These are phyloP conservation scores for Myrmophylax atrothorax DNA, from an alignment of 2,113 vertebrate species.

Conservation along the genomic window DNA sequence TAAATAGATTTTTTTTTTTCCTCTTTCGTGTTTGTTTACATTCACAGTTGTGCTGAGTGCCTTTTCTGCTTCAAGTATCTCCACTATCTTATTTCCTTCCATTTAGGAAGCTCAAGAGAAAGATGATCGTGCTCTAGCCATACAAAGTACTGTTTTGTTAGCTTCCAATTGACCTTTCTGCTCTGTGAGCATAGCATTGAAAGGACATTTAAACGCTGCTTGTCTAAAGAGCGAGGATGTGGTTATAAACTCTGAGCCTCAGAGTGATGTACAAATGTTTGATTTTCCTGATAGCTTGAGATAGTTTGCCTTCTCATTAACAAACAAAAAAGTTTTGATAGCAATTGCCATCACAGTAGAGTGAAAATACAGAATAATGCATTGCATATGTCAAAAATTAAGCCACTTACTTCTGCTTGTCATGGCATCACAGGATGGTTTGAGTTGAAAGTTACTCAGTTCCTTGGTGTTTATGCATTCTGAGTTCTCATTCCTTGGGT, in stretches of 20 bases:
- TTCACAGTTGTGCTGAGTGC: background rate
- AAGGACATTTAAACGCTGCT: background rate
- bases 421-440: background rate
- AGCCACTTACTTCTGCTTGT: background rate
- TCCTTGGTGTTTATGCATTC: background rate
- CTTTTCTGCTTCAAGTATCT: background rate
- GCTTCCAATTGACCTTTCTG: slow-evolving; percentile 21
- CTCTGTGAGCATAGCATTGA: background rate
- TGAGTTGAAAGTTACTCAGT: background rate
- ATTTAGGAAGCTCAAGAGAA: slow-evolving; percentile 15
- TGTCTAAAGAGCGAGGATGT: background rate
- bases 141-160: slow-evolving; percentile 19
- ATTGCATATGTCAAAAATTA: background rate
- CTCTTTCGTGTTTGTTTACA: background rate
- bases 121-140: background rate
- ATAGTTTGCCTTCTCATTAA: background rate
- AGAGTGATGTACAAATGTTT: background rate
- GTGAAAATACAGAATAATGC: background rate
- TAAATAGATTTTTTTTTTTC: background rate
- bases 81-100: background rate
- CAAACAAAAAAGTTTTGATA: background rate
- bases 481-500: background rate
- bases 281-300: background rate
- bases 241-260: background rate
- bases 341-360: background rate